Percentiles rank a stretch among this genome's conserved stretches.
Evolutionary conservation across 2,888 invertebrate species (phyloP).

Genomic region (Hecatera dysodea): DNA sequence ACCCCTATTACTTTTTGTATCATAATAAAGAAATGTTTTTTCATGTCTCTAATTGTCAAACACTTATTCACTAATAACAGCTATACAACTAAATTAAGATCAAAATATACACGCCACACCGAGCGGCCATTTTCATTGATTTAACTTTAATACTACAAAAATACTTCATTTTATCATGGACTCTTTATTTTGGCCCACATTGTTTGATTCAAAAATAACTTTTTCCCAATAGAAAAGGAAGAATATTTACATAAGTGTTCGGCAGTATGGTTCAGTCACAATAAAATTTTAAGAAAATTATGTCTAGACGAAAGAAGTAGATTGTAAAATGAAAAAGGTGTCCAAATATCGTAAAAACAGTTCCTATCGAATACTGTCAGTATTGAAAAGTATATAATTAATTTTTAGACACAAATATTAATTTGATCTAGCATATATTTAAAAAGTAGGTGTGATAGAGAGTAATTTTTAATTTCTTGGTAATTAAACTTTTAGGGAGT

Average conservation of each 20-base stretch:
- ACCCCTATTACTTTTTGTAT: neutral
- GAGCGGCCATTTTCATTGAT: conserved; percentile 41
- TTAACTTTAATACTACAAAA: conserved; percentile 67
- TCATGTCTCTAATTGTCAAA: conserved; percentile 59
- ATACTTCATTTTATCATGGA: conserved; percentile 65
- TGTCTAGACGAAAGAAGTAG: conserved; percentile 31
- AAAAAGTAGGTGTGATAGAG: neutral
- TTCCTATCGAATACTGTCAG: conserved; percentile 11
- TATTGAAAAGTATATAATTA: conserved; percentile 30
- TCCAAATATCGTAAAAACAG: conserved; percentile 36
- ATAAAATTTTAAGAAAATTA: conserved; percentile 34
- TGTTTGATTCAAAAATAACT: conserved; percentile 62
- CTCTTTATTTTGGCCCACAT: conserved; percentile 68
- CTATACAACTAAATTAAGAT: conserved; percentile 60
- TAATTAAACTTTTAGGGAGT: neutral
- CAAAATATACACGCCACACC: conserved; percentile 56
- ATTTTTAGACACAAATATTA: conserved; percentile 35
- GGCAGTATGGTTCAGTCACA: conserved; percentile 66
- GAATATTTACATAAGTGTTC: conserved; percentile 58
- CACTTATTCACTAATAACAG: conserved; percentile 46
- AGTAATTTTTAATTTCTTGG: neutral
- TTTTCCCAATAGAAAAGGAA: conserved; percentile 32
- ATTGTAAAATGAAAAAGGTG: conserved; percentile 18
- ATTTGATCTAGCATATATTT: conserved; percentile 44
- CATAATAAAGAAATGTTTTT: neutral